Evolutionary conservation across 2,113 vertebrate species (phyloP).

Genomic region (Marmota monax): DNA sequence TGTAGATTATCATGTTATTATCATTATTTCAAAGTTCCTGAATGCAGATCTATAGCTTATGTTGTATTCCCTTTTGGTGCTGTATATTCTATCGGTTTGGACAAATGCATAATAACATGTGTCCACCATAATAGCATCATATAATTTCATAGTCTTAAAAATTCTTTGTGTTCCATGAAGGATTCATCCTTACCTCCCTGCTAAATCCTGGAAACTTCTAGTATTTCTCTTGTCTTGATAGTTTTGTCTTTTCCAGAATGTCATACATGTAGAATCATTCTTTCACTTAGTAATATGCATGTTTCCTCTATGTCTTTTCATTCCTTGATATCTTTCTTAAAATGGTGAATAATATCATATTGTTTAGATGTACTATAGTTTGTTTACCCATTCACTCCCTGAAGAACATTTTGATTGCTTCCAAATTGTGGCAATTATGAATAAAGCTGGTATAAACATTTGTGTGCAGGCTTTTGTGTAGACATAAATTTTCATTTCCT

Average conservation of each 20-base stretch:
- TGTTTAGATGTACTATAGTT: not conserved
- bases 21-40: not conserved
- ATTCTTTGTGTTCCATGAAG: not conserved
- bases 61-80: not conserved
- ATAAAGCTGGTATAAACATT: not conserved
- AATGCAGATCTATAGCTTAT: not conserved
- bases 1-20: not conserved
- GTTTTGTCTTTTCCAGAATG: not conserved
- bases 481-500: not conserved
- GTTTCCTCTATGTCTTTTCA: not conserved
- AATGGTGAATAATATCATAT: not conserved
- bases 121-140: not conserved
- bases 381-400: not conserved
- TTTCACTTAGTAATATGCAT: not conserved
- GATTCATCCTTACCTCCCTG: not conserved
- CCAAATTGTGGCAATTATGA: not conserved
- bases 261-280: not conserved
- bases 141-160: not conserved
- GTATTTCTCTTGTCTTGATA: not conserved
- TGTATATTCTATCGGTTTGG: not conserved
- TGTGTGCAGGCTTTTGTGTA: not conserved
- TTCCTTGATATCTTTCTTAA: not conserved
- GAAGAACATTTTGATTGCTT: not conserved
- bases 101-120: not conserved
- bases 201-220: not conserved